Conservation (phyloP, 1,140 invertebrate genomes). For the Physella acuta region DNA sequence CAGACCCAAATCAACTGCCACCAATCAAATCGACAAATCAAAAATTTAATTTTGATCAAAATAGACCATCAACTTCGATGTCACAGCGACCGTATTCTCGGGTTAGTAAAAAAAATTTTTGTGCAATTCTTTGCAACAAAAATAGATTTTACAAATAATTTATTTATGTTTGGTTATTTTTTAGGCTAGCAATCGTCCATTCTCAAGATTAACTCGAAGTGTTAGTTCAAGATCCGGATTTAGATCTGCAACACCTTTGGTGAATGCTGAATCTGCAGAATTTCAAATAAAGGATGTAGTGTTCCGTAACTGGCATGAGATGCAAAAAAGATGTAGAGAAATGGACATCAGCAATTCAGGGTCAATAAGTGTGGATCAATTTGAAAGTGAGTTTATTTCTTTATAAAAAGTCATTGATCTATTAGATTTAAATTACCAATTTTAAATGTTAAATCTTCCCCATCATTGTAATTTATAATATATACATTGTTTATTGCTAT, state of each 20-base stretch:
- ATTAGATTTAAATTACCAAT: too few species aligned
- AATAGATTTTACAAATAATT: neutral
- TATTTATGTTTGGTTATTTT: neutral
- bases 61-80: conserved; percentile 33
- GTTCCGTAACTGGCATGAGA: conserved; percentile 50
- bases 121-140: neutral
- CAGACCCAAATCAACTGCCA: neutral
- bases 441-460: too few species aligned
- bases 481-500: too few species aligned
- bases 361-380: conserved; percentile 40
- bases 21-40: conserved; percentile 7
- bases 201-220: conserved; percentile 32
- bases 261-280: conserved; percentile 52
- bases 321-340: conserved; percentile 48
- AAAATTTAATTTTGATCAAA: conserved; percentile 1
- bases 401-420: too few species aligned
- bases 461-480: too few species aligned
- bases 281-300: conserved; percentile 42
- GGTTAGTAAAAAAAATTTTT: conserved; percentile 29
- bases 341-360: conserved; percentile 46
- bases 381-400: conserved; percentile 37
- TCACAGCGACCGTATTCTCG: conserved; percentile 37
- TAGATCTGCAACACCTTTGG: conserved; percentile 43
- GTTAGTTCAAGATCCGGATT: conserved; percentile 36
- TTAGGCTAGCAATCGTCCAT: conserved; percentile 12